Conservation (phyloP, 2,113 vertebrate genomes). For the Thinocorus orbignyianus region DNA sequence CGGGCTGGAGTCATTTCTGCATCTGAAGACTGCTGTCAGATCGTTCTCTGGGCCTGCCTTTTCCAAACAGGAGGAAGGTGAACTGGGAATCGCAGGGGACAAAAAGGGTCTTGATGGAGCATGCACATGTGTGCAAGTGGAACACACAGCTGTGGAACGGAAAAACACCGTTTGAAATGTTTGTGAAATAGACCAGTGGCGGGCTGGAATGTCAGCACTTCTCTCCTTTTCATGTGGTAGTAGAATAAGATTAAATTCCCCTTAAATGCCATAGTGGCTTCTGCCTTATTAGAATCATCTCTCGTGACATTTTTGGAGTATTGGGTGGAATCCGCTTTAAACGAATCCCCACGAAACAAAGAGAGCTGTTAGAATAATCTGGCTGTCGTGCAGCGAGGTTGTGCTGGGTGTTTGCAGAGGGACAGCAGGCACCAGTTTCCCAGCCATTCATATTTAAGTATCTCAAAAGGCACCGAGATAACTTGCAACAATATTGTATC, state of each 20-base stretch:
- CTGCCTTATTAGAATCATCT: slow-evolving; percentile 70
- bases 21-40: fast-evolving
- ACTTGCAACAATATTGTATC: slow-evolving; percentile 56
- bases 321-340: slow-evolving; percentile 62
- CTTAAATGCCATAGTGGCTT: slow-evolving; percentile 40
- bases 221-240: slow-evolving; percentile 48
- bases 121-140: neutral
- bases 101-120: neutral
- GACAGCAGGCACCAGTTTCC: slow-evolving; percentile 13
- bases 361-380: slow-evolving; percentile 54
- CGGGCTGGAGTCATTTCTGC: neutral
- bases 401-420: slow-evolving; percentile 1
- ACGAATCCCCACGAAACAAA: slow-evolving; percentile 52
- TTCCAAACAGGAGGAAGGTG: neutral
- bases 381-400: neutral
- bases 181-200: slow-evolving; percentile 25
- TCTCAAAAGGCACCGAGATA: slow-evolving; percentile 15
- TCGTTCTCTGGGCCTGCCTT: neutral
- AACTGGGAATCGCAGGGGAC: neutral
- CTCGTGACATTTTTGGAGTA: slow-evolving; percentile 57
- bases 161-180: slow-evolving; percentile 35
- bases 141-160: neutral
- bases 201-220: slow-evolving; percentile 66
- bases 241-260: slow-evolving; percentile 68
- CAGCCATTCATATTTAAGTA: slow-evolving; percentile 51